Conservation (phyloP, 2,888 invertebrate species). For the Boloria euphrosyne region DNA sequence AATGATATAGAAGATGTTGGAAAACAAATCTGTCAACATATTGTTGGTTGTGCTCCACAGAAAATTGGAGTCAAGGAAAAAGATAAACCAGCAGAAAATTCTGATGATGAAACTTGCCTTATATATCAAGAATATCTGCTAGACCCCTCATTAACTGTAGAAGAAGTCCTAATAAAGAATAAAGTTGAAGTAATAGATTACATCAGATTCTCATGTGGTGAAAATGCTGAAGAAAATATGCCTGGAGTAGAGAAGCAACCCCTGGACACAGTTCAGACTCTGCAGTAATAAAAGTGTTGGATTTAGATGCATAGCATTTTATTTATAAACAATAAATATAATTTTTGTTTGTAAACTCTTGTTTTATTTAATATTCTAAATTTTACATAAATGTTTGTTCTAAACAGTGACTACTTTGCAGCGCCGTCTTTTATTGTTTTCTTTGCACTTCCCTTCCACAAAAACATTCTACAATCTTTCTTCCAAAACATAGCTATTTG, state of each 20-base stretch:
- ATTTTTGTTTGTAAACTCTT: slow-evolving; percentile 7
- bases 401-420: slow-evolving; percentile 44
- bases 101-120: slow-evolving; percentile 90
- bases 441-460: slow-evolving; percentile 78
- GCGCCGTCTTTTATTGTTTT: slow-evolving; percentile 31
- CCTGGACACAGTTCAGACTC: slow-evolving; percentile 83
- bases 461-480: slow-evolving; percentile 87
- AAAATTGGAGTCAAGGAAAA: slow-evolving; percentile 86
- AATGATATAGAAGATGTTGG: slow-evolving; percentile 79
- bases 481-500: slow-evolving; percentile 86
- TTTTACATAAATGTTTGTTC: background rate
- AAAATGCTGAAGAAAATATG: slow-evolving; percentile 70
- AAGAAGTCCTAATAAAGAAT: slow-evolving; percentile 86
- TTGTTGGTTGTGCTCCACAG: slow-evolving; percentile 93
- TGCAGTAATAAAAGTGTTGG: slow-evolving; percentile 73
- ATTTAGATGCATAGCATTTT: slow-evolving; percentile 25
- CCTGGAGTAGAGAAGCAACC: slow-evolving; percentile 77
- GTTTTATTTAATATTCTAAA: slow-evolving; percentile 19
- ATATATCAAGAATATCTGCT: slow-evolving; percentile 94
- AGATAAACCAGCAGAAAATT: slow-evolving; percentile 84
- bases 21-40: slow-evolving; percentile 93
- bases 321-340: slow-evolving; percentile 35
- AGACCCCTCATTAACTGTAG: slow-evolving; percentile 88
- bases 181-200: slow-evolving; percentile 89
- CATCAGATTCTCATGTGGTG: slow-evolving; percentile 94